These are phyloP conservation scores for Rhyacophila brunnea DNA, from an alignment of 1,140 invertebrate genomes.

Conservation along the genomic window DNA sequence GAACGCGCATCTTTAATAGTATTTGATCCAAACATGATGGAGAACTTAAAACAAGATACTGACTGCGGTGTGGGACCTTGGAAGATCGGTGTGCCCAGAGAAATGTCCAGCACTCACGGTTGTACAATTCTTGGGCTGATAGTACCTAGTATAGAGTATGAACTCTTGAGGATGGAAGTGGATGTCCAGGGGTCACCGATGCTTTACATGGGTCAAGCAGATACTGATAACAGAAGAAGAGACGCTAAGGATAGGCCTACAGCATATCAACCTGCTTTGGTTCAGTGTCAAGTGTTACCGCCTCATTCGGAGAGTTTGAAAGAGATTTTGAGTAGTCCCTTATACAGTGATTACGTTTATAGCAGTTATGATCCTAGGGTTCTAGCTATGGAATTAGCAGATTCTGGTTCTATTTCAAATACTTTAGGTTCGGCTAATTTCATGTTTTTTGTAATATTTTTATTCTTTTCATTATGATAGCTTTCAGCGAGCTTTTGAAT, in stretches of 20 bases:
- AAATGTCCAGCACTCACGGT: slow-evolving; percentile 53
- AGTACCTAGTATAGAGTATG: slow-evolving; percentile 53
- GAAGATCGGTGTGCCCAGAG: slow-evolving; percentile 49
- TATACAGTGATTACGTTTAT: slow-evolving; percentile 33
- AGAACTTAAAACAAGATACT: slow-evolving; percentile 40
- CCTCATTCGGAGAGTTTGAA: slow-evolving; percentile 38
- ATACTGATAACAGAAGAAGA: slow-evolving; percentile 42
- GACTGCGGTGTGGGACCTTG: slow-evolving; percentile 44
- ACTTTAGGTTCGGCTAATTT: background rate
- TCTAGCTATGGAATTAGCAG: slow-evolving; percentile 23
- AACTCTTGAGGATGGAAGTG: slow-evolving; percentile 54
- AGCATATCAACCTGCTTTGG: slow-evolving; percentile 52
- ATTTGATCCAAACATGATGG: slow-evolving; percentile 47
- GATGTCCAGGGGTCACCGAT: slow-evolving; percentile 45
- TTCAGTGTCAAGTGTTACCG: slow-evolving; percentile 46
- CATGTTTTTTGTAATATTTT: background rate
- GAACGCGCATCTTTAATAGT: slow-evolving; percentile 51
- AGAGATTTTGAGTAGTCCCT: slow-evolving; percentile 37
- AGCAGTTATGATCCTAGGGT: slow-evolving; percentile 29
- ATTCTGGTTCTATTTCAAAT: slow-evolving; percentile 3
- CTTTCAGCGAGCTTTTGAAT: slow-evolving; percentile 1
- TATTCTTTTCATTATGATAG: slow-evolving; percentile 1
- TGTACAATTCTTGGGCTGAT: slow-evolving; percentile 55
- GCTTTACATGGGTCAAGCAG: slow-evolving; percentile 48
- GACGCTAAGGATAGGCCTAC: slow-evolving; percentile 45